phyloP scores from a whole-genome alignment of 1,140 invertebrate species.

The Drosophila nebulosa region DNA sequence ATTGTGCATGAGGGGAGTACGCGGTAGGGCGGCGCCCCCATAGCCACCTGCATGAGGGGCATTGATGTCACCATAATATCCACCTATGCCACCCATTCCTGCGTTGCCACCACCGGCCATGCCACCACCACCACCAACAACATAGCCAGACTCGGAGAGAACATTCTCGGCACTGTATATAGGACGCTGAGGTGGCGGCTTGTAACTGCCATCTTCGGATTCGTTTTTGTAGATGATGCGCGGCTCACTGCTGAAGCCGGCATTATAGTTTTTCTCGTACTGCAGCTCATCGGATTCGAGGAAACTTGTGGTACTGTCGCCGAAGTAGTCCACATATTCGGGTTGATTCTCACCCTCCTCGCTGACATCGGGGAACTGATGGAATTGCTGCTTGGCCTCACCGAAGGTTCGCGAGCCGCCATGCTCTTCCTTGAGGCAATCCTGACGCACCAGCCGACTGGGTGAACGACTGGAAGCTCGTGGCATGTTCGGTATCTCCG shows the following conservation, averaged over 20 bases:
- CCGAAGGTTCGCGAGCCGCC: conserved; percentile 64
- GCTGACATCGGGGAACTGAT: conserved; percentile 73
- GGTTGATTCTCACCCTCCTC: conserved; percentile 65
- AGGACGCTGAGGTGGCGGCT: conserved; percentile 42
- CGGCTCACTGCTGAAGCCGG: conserved; percentile 76
- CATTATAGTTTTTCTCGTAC: conserved; percentile 75
- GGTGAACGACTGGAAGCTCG: conserved; percentile 61
- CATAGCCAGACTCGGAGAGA: conserved; percentile 38
- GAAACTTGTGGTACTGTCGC: conserved; percentile 70
- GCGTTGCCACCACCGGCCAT: conserved; percentile 4
- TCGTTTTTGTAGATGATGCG: conserved; percentile 79
- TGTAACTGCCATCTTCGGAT: conserved; percentile 60
- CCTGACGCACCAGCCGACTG: conserved; percentile 75
- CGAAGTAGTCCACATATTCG: conserved; percentile 77
- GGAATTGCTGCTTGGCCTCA: conserved; percentile 78
- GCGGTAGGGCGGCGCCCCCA: conserved; percentile 58
- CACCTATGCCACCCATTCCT: conserved; percentile 23
- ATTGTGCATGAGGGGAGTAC: conserved; percentile 74
- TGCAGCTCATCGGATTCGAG: conserved; percentile 77
- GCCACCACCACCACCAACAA: conserved; percentile 30
- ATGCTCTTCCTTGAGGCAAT: conserved; percentile 75
- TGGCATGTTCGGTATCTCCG: conserved; percentile 70
- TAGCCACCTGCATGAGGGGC: conserved; percentile 30
- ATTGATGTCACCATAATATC: conserved; percentile 48
- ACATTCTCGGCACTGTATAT: conserved; percentile 75